Base-by-base conservation (phyloP, 2,113 vertebrate genomes). In the Lontra canadensis region DNA sequence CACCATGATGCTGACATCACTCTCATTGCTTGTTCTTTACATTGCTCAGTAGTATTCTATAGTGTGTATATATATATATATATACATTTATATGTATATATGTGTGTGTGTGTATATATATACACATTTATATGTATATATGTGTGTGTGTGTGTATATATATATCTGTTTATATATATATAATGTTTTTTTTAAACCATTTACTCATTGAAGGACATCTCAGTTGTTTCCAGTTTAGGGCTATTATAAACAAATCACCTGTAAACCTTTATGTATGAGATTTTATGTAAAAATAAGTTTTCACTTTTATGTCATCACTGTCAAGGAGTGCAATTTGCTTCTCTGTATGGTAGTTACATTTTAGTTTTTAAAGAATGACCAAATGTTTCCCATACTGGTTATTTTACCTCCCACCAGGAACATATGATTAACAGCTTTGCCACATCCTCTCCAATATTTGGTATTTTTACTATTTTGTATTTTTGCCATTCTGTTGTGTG, bases 101-200 rank as follows among this genome's bases (percentile, higher is more conserved):
- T 42, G 39, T 42, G 39, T 42, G 39, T 42, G 39, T 42, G 10
- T 49, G 3, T 6, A n/a, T 57, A 3, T 57, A 8, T 57, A 21
- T 21, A 21, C 7, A 44, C 1, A 55, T 6, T 18, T 17, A 52
- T n/a, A 39, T 39, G 39, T 59, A 2, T 52, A 3, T 23, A 9
- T 23, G 3, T 23, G 4, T 17, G 4, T 52, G 3, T 52, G 3
- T 52, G 0, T 21, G 0, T 55, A 18, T 57, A 5, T 49, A 6
- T 21, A 21, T 21, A 23, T 23, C 15, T 55, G 5, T 59, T 2
- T 59, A 3, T 59, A 9, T 59, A 25, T 59, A 25, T 23, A 59
- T 52, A 42, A 10, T 20, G 36, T 63, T 63, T 13, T 42, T 79
- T 7, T 42, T 25, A 42, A 65, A 42, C 52, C 26, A 44, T 34